Evolutionary conservation across 2,113 vertebrate species (phyloP).

Genomic region (Labeo rohita): DNA sequence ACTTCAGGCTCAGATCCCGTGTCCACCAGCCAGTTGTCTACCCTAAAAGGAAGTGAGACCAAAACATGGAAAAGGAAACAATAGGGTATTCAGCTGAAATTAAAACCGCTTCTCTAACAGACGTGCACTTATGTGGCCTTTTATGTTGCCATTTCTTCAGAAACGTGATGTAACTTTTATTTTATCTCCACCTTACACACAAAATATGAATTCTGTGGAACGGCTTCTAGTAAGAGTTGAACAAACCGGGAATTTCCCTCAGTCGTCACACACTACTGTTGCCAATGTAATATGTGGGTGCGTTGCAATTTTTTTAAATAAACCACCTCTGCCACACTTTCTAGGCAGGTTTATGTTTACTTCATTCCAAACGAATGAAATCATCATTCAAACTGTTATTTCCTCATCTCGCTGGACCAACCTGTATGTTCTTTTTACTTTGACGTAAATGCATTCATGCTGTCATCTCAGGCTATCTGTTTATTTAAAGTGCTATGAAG

Average conservation of each 20-base stretch:
- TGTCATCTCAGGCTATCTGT: not conserved
- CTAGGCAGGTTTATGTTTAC: not conserved
- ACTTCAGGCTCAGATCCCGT: constrained; percentile 59
- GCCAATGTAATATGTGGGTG: not conserved
- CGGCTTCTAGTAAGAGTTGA: not conserved
- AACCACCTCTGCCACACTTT: not conserved
- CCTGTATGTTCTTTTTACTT: not conserved
- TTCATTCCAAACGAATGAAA: not conserved
- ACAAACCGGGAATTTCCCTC: not conserved
- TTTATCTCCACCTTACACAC: not conserved
- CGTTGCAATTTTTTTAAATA: not conserved
- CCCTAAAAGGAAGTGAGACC: constrained; percentile 74
- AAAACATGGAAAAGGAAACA: not conserved
- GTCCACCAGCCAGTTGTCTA: constrained; percentile 93
- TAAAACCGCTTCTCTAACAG: not conserved
- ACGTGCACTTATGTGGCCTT: not conserved
- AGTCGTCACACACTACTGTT: not conserved
- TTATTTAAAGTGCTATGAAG: not conserved
- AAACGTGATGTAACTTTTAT: not conserved
- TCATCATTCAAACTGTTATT: not conserved
- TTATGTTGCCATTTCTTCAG: not conserved
- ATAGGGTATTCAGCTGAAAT: not conserved
- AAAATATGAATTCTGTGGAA: not conserved
- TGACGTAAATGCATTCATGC: not conserved
- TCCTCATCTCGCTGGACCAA: not conserved